A percentile compares a stretch with the other conserved stretches of the same genome.
Conservation (phyloP, 2,113 vertebrate species). For the Shinisaurus crocodilurus region DNA sequence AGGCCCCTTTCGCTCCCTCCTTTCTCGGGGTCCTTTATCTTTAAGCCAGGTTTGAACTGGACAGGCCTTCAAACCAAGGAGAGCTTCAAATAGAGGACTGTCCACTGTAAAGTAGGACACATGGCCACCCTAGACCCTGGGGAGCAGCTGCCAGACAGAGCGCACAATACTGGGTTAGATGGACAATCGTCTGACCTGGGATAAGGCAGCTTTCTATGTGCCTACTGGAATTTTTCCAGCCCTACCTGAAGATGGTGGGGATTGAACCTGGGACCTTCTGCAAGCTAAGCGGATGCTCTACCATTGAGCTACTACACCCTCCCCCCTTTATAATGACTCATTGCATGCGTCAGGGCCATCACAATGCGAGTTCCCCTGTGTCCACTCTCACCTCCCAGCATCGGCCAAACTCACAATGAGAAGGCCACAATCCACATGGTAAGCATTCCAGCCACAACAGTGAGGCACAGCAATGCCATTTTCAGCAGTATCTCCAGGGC, state of each 20-base stretch:
- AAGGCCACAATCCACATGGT: neutral
- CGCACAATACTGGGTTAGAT: neutral
- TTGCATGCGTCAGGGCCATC: neutral
- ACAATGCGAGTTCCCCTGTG: neutral
- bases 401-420: neutral
- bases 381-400: neutral
- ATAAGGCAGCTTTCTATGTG: neutral
- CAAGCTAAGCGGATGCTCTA: no score
- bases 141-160: neutral
- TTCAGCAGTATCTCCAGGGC: neutral
- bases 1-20: no score
- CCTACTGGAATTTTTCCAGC: no score
- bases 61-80: no score
- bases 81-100: no score
- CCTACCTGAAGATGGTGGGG: no score
- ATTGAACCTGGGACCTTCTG: no score
- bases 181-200: neutral
- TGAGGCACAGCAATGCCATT: neutral
- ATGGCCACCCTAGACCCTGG: neutral
- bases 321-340: neutral
- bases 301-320: no score
- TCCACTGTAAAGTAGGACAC: no score
- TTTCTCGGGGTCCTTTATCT: no score
- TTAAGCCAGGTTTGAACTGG: no score
- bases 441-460: neutral